Conservation (phyloP, 2,888 invertebrate species). For the Tetheella fluctuosa region DNA sequence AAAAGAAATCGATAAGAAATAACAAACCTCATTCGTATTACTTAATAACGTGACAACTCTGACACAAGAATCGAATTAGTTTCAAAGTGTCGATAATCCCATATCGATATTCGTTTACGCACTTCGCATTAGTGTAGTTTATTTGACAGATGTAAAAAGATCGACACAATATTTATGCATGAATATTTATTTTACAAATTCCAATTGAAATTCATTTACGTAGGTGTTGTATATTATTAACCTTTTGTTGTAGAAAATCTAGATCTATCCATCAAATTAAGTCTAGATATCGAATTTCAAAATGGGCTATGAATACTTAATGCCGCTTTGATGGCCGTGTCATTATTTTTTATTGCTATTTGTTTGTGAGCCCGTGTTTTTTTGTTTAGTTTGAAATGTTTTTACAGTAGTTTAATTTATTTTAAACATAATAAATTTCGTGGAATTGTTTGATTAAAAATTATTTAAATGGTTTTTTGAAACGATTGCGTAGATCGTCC, state of each 20-base stretch:
- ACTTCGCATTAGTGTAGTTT: background rate
- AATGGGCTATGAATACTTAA: slow-evolving; percentile 45
- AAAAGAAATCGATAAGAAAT: background rate
- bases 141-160: slow-evolving; percentile 3
- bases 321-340: slow-evolving; percentile 18
- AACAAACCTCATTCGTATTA: background rate
- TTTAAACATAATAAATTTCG: background rate
- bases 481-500: background rate
- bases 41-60: slow-evolving; percentile 1
- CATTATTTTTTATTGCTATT: slow-evolving; percentile 38
- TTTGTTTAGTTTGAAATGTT: slow-evolving; percentile 11
- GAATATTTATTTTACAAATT: slow-evolving; percentile 12
- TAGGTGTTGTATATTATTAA: slow-evolving; percentile 36
- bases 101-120: slow-evolving; percentile 8
- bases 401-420: slow-evolving; percentile 16
- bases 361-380: slow-evolving; percentile 12
- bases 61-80: background rate
- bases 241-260: slow-evolving; percentile 34
- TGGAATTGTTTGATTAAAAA: background rate
- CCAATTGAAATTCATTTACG: slow-evolving; percentile 19
- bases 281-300: slow-evolving; percentile 36
- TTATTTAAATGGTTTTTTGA: background rate
- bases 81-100: background rate
- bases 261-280: slow-evolving; percentile 43
- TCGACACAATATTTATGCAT: slow-evolving; percentile 7